Base-by-base conservation (phyloP, 2,888 invertebrate genomes). In the Cancer borealis region DNA sequence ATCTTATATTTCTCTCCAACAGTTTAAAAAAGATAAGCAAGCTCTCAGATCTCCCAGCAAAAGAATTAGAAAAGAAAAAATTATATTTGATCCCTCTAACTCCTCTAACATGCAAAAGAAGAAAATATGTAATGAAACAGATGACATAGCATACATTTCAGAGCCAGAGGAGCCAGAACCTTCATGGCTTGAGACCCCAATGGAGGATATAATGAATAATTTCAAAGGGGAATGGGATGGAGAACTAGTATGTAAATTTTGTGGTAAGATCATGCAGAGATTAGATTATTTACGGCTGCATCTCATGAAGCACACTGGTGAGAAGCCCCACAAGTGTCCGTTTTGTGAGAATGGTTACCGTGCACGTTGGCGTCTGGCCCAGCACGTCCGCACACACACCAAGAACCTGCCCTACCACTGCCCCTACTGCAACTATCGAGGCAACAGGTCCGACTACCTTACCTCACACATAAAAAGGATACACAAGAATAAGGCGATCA, bases 401-500 rank as follows among this genome's bases (percentile, higher is more conserved):
- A 79, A n/a, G n/a, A 79, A 79, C n/a, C 73, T 79, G 73, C 73
- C 73, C 26, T 79, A 79, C 26, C 73, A 79, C 26, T 79, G 73
- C 73, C 73, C 73, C 26, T 79, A 79, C 73, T 79, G 73, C 30
- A n/a, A n/a, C 73, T 79, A 79, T 79, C 26, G 73, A 26, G 73
- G 73, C 5, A 79, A 79, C 10, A 79, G 73, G 26, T 79, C 73
- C 26, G 73, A 79, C 73, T 79, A 79, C 73, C 73, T 79, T 30
- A 10, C 73, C 26, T 79, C 73, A 6, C 73, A 79, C 12, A 26
- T 79, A 79, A 79, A 26, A n/a, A 79, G 73, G 10, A 26, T 79
- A 79, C 73, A 79, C 73, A 60, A 60, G 60, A 60, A 60, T 39
- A 0, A 39, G 39, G 39, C 2, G 39, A 39, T 39, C 39, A 39